Base-by-base conservation (phyloP, 2,888 invertebrate species). In the Conus canariensis region DNA sequence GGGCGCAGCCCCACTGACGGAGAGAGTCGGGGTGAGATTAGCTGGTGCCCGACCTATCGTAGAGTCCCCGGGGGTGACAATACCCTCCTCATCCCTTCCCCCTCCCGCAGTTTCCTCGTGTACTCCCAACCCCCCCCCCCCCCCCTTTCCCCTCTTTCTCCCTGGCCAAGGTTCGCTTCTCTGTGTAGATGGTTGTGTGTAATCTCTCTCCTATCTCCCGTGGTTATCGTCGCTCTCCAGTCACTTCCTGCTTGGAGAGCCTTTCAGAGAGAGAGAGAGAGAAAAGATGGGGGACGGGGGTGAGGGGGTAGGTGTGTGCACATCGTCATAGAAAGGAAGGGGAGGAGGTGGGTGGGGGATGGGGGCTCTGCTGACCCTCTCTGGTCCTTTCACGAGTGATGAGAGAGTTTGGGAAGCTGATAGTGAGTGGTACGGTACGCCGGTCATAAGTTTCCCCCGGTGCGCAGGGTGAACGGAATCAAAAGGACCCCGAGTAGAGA, bases 181-280 rank as follows among this genome's bases (percentile, higher is more conserved):
- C 45, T 45, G 45, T 45, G 45, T 45, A 4, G 45, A 45, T 45
- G 45, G 45, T 45, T 45, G 2, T 45, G 45, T 56, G 58, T 83
- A 83, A 83, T 83, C 83, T 56, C 83, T 19, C 45, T 58, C 58
- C 56, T 9, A 25, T 25, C 25, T 22, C 10, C 22, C 19, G 58
- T 30, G 58, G 83, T 83, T 83, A 83, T 83, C 83, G 83, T 14
- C 83, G 5, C 58, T 83, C 19, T 14, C 80, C n/a, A 83, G 83
- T 30, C 83, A 83, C 83, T 83, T 83, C 83, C 83, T 83, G 83
- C 83, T 30, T n/a, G 8, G 19, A 58, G 83, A 58, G 83, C 25
- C 30, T 22, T 22, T 56, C 14, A 30, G 30, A 80, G 80, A 80
- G 80, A 80, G 30, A 30, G 77, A 45, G 45, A 45, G 30, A 30